Base-by-base conservation (phyloP, 2,113 vertebrate species). In the Ceyx cyanopectus region DNA sequence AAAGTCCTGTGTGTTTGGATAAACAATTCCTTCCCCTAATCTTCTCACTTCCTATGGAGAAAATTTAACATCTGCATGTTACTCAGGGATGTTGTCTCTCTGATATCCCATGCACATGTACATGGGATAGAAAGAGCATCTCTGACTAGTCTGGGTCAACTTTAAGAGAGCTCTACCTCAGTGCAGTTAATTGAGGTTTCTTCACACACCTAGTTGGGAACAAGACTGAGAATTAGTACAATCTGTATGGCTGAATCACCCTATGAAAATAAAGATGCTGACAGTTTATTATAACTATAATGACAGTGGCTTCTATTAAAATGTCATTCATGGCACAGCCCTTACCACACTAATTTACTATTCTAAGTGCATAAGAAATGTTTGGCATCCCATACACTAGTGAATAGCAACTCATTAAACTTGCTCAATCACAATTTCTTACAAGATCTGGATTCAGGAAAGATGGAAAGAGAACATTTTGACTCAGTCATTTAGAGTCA, bases 391-490 rank as follows among this genome's bases (percentile, higher is more conserved):
- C 24, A n/a, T 63, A 27, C 34, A 19, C 13, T 30, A 22, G 17
- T 8, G 56, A 77, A 24, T 0, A 32, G 11, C 26, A 29, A 34
- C 4, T 43, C 69, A 15, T 5, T 74, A 62, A 74, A n/a, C 20
- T 34, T 7, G 12, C 32, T 30, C 5, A 5, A 4, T 23, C 5
- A 10, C 22, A 30, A 2, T 77, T 45, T 69, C 48, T 41, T 69
- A 37, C 0, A 0, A 77, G 13, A 37, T 4, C 10, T 69, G 54
- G 48, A 27, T 60, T 32, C 9, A 43, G 13, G 15, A 20, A 21
- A 68, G 74, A 48, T 6, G 19, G 21, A 53, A 6, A 27, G 2
- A 20, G 46, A 62, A 54, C 2, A 24, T 43, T 82, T 61, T 65
- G 37, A 3, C 14, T 82, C 50, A 72, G 62, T 20, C 40, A 45